Evolutionary conservation across 2,888 invertebrate species (phyloP).

Genomic region (Hypsopygia costalis): DNA sequence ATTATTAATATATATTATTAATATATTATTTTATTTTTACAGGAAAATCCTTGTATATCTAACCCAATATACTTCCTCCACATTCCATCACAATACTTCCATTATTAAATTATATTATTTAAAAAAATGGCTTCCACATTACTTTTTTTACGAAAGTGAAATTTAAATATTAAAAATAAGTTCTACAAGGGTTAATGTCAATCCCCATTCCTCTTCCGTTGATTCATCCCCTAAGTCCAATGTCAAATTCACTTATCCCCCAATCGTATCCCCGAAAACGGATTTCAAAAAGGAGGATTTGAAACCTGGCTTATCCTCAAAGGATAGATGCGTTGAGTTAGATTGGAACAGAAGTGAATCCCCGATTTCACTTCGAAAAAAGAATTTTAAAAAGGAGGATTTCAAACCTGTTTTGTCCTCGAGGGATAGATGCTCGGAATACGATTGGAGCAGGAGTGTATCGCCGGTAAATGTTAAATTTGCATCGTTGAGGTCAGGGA

Average conservation of each 20-base stretch:
- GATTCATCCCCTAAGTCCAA: background rate
- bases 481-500: background rate
- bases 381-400: no score
- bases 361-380: no score
- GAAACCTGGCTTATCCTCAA: no score
- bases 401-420: no score
- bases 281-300: no score
- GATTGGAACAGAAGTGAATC: background rate
- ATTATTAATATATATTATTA: no score
- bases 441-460: background rate
- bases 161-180: background rate
- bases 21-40: slow-evolving; percentile 9
- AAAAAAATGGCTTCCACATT: background rate
- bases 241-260: background rate
- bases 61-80: background rate
- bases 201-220: background rate
- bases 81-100: slow-evolving; percentile 6
- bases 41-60: slow-evolving; percentile 9
- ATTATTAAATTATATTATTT: background rate
- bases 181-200: background rate
- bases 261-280: background rate
- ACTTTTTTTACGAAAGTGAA: slow-evolving; percentile 10
- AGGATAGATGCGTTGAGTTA: background rate
- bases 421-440: background rate
- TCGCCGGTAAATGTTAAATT: background rate